phyloP scores from a whole-genome alignment of 2,888 invertebrate genomes.

The Smittia aterrima region DNA sequence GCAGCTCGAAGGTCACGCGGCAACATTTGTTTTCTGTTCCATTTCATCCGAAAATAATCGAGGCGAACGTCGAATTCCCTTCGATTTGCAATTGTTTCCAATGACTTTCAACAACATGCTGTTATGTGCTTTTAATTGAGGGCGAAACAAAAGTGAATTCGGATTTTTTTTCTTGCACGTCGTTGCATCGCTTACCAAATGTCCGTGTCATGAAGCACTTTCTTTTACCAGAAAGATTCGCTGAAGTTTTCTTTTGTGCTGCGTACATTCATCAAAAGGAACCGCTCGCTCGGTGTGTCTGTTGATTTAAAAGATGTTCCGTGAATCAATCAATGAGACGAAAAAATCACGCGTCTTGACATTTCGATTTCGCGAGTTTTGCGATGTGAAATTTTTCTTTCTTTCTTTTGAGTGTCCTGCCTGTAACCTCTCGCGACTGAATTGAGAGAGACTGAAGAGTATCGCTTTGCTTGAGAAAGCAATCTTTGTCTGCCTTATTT shows the following conservation, averaged over 20 bases:
- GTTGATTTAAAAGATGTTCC: not conserved
- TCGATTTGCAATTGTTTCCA: conserved; percentile 17
- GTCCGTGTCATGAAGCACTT: not conserved
- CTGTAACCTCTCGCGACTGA: no score
- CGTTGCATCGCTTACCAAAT: not conserved
- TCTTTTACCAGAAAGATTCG: not conserved
- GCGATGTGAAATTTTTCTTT: no score
- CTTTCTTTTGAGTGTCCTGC: no score
- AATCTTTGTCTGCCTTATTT: no score
- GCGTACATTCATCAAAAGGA: not conserved
- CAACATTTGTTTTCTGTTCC: not conserved
- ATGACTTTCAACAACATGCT: conserved; percentile 29
- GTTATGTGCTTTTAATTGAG: conserved; percentile 20
- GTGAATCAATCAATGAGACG: not conserved
- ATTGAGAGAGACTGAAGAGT: no score
- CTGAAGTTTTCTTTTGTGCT: not conserved
- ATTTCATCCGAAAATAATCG: not conserved
- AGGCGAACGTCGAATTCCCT: not conserved
- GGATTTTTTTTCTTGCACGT: not conserved
- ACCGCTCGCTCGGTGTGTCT: not conserved
- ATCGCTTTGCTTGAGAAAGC: no score
- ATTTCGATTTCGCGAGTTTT: no score
- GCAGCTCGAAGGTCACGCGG: not conserved
- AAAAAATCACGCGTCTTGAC: no score
- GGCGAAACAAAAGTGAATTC: conserved; percentile 1